Percentiles rank a stretch among this genome's conserved stretches.
phyloP scores from a whole-genome alignment of 2,113 vertebrate species.

The Erythrolamprus reginae region DNA sequence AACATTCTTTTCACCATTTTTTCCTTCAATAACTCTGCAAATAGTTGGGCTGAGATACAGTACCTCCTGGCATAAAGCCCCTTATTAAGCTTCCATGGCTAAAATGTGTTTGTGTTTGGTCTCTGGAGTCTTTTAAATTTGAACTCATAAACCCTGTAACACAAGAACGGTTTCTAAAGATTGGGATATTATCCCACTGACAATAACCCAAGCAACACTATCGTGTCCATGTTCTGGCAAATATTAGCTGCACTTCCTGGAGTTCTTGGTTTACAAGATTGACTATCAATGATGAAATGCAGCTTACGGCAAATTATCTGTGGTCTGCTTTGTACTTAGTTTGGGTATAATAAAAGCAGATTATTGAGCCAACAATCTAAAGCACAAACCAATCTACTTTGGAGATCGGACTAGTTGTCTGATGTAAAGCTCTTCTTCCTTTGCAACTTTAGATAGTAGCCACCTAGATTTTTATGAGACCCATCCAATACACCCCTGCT shows the following conservation, averaged over 20 bases:
- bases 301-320: neutral
- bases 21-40: neutral
- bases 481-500: neutral
- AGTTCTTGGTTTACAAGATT: neutral
- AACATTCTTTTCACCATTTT: neutral
- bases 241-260: neutral
- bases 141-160: neutral
- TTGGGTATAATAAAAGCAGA: neutral
- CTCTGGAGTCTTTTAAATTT: neutral
- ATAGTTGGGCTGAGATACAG: neutral
- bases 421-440: neutral
- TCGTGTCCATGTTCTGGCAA: neutral
- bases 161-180: neutral
- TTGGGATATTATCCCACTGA: neutral
- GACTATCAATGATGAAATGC: neutral
- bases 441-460: neutral
- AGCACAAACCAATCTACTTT: neutral
- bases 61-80: neutral
- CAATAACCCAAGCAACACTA: neutral
- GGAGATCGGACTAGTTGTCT: neutral
- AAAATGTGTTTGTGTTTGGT: neutral
- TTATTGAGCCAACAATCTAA: neutral
- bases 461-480: neutral
- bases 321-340: neutral
- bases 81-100: neutral